Evolutionary conservation across 2,113 vertebrate species (phyloP), one percentile per base, ranked within the genome.

Genomic region (Dromiciops gliroides): DNA sequence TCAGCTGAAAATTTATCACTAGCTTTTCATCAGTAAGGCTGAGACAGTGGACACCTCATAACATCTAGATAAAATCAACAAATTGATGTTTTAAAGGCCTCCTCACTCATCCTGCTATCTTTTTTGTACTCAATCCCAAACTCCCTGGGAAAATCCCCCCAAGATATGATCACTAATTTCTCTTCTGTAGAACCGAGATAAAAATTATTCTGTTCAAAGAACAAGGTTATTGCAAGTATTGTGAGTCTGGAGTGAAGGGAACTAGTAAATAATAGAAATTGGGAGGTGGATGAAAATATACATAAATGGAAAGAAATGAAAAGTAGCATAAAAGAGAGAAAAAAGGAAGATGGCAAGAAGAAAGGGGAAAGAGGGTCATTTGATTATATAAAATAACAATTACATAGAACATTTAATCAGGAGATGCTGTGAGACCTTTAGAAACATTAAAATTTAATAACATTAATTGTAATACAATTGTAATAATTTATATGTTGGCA

Each of bases 321-420:
- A 75, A 48, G n/a, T 31, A 28, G 22, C 9, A 91, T 37, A 52
- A 53, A 94, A 48, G 94, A 25, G 2, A 31, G 49, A 93, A 2
- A 14, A 16, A 10, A 92, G 3, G 26, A 88, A 88, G 25, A 0
- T 23, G 53, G 52, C 37, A 56, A 31, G 24, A 83, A 8, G 28
- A 75, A 22, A 92, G 23, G 12, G 90, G 60, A 6, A 95, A 96
- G 53, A 1, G 67, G 24, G 52, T 53, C 24, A 56, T 90, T 89
- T 90, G 48, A 89, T n/a, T 3, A 83, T 51, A 83, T 95, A 49
- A 95, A 97, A 56, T 48, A 95, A 90, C 60, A 48, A 31, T 92
- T 48, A 10, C 8, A 26, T 56, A 28, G 26, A 0, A 19, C 3
- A 83, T 7, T 83, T 44, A 75, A 75, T 75, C 60, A 44, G 24